phyloP scores from a whole-genome alignment of 2,888 invertebrate species.

The Papilio elwesi region DNA sequence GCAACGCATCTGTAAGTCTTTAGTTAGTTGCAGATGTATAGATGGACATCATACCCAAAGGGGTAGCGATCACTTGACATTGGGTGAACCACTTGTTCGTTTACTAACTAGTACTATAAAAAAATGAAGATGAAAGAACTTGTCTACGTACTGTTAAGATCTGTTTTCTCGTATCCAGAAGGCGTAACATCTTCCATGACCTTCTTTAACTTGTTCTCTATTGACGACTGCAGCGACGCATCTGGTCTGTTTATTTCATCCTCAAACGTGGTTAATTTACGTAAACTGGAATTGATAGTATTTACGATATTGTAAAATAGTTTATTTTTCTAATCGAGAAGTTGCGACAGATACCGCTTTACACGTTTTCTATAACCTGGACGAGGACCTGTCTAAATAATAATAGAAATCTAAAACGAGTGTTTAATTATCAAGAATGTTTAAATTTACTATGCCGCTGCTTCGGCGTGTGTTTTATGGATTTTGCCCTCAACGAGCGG shows the following conservation, averaged over 20 bases:
- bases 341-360: too few relatives aligned
- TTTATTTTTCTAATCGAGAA: neutral
- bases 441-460: slow-evolving; percentile 63
- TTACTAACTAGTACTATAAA: too few relatives aligned
- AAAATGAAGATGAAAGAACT: neutral
- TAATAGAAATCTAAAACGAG: too few relatives aligned
- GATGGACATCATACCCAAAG: too few relatives aligned
- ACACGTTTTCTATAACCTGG: too few relatives aligned
- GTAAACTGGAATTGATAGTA: slow-evolving; percentile 55
- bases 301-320: slow-evolving; percentile 4
- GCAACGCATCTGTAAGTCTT: too few relatives aligned
- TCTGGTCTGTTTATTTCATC: slow-evolving; percentile 61
- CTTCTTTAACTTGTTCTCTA: slow-evolving; percentile 53
- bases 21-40: too few relatives aligned
- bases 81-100: too few relatives aligned
- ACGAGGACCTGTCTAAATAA: too few relatives aligned
- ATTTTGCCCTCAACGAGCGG: slow-evolving; percentile 63
- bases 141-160: slow-evolving; percentile 52
- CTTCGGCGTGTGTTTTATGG: slow-evolving; percentile 65
- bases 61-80: too few relatives aligned
- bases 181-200: slow-evolving; percentile 60
- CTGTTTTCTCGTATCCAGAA: slow-evolving; percentile 51
- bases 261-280: slow-evolving; percentile 59
- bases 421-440: neutral
- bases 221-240: slow-evolving; percentile 50